Evolutionary conservation across 35 echinoderm and acorn worm genomes (phyloP).

Genomic region (Anneissia japonica): DNA sequence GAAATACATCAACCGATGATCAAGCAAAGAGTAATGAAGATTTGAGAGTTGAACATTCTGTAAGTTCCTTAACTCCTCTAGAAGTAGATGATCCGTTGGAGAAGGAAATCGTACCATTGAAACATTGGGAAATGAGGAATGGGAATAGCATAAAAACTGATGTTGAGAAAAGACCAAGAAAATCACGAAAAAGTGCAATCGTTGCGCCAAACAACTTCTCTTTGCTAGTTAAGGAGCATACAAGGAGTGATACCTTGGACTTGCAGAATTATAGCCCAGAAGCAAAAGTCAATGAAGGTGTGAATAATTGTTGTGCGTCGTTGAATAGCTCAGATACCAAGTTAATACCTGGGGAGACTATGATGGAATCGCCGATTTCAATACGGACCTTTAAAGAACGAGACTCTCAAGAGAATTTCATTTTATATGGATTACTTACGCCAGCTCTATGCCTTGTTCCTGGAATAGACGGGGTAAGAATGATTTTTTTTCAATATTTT

Average conservation of each 20-base stretch:
- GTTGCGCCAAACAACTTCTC: neutral
- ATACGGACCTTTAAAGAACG: constrained; percentile 66
- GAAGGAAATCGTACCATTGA: neutral
- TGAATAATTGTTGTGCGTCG: neutral
- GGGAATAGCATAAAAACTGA: neutral
- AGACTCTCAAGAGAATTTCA: constrained; percentile 87
- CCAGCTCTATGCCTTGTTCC: constrained; percentile 83
- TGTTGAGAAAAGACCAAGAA: neutral
- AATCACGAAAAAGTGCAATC: neutral
- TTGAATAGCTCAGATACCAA: neutral
- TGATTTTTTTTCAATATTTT: no score
- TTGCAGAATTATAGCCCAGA: neutral
- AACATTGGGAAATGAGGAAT: neutral
- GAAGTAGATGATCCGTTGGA: neutral
- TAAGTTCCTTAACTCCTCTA: neutral
- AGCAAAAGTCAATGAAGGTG: neutral
- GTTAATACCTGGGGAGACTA: neutral
- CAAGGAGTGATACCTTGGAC: neutral
- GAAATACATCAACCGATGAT: neutral
- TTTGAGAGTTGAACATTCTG: neutral
- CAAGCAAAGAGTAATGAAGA: neutral
- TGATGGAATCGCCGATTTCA: neutral
- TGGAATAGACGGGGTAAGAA: constrained; percentile 86
- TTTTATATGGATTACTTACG: constrained; percentile 77
- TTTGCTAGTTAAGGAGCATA: neutral